Conservation (phyloP, 2,888 invertebrate species). For the Drosophila bunnanda region DNA sequence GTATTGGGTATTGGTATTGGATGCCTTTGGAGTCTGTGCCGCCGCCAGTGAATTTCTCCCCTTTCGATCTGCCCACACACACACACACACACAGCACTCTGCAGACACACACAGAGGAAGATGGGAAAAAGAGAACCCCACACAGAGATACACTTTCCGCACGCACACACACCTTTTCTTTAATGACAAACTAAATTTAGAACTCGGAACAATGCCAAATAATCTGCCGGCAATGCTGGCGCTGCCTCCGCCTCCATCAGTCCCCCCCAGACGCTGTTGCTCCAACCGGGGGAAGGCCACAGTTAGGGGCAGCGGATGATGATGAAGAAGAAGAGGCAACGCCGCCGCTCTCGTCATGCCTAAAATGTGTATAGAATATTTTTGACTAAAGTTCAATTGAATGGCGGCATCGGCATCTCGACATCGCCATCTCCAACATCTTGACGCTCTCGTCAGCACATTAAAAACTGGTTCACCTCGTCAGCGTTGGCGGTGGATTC, state of each 20-base stretch:
- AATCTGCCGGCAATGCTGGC: conserved; percentile 72
- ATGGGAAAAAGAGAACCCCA: conserved; percentile 19
- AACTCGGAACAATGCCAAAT: conserved; percentile 82
- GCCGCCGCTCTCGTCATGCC: conserved; percentile 46
- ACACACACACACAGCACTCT: conserved; percentile 19
- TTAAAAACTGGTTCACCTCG: conserved; percentile 67
- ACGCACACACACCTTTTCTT: conserved; percentile 61
- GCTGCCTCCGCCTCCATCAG: conserved; percentile 24
- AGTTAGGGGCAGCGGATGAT: conserved; percentile 43
- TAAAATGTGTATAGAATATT: conserved; percentile 38
- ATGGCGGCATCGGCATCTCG: conserved; percentile 31
- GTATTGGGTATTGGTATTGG: conserved; percentile 11
- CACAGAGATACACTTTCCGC: conserved; percentile 26
- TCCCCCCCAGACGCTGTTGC: conserved; percentile 28
- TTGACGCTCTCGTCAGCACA: conserved; percentile 31
- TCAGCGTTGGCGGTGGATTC: conserved; percentile 60
- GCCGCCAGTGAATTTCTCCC: conserved; percentile 35
- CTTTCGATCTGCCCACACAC: conserved; percentile 54
- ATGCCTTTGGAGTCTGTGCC: conserved; percentile 37
- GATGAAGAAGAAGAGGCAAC: conserved; percentile 33
- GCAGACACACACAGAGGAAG: not conserved
- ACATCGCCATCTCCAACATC: conserved; percentile 8
- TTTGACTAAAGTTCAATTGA: conserved; percentile 55
- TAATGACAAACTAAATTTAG: conserved; percentile 81
- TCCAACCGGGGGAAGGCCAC: conserved; percentile 48